Base-by-base conservation (phyloP, 2,113 vertebrate genomes). In the Nerophis lumbriciformis region DNA sequence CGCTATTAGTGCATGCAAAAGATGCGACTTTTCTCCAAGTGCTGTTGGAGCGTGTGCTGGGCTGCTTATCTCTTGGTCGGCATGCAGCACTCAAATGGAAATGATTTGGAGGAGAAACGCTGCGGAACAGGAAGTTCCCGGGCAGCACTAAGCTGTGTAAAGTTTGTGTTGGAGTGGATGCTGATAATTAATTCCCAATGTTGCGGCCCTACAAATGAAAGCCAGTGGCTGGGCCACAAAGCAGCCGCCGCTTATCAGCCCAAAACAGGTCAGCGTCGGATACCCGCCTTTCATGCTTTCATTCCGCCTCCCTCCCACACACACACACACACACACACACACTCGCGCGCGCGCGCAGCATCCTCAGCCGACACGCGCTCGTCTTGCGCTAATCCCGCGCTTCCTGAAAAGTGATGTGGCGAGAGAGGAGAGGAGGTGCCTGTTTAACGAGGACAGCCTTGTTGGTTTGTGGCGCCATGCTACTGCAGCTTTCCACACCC, bases 121-220 rank as follows among this genome's bases (percentile, higher is more conserved):
- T 63, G 69, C 76, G 69, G 73, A 61, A 75, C 70, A 66, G 65
- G 39, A 61, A 82, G 75, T 81, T 79, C 42, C 42, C 61, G 74
- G 49, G 65, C 76, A 59, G 72, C 28, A 4, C 73, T 71, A 71
- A 69, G 81, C 78, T 81, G 74, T 60, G 69, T 78, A 81, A 83
- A 84, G 74, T 85, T 84, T 78, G 69, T 63, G 64, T 73, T 69
- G 79, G 73, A 69, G 68, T 79, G 68, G 74, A 72, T 83, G 81
- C 80, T 76, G 86, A 83, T 92, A 90, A 91, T 91, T 90, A 89
- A 89, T 88, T 91, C 87, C 83, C 81, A 88, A 90, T 83, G 81
- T 88, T 85, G 85, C 78, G 57, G 80, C 78, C 81, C 83, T 68
- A 88, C 85, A 90, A 86, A 90, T 88, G 85, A 84, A 88, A 90